Percentiles rank a stretch among this genome's conserved stretches.
Conservation (phyloP, 2,888 invertebrate species). For the Philhelius pedissequus region DNA sequence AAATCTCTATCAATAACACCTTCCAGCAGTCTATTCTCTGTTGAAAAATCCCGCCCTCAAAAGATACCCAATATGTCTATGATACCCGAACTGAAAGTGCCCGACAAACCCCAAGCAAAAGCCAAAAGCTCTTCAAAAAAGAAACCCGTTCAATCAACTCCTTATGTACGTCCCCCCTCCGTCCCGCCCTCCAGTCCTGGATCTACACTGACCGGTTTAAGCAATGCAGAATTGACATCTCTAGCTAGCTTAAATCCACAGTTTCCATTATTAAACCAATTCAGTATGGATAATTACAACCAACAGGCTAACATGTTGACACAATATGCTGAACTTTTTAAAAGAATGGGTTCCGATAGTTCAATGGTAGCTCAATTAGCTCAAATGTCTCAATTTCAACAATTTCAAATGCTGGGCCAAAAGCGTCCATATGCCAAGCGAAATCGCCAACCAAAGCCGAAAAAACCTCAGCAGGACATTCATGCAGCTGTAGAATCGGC, state of each 20-base stretch:
- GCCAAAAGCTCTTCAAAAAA: constrained; percentile 41
- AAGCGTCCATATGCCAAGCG: constrained; percentile 69
- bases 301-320: constrained; percentile 69
- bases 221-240: constrained; percentile 47
- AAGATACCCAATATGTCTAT: constrained; percentile 52
- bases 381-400: constrained; percentile 60
- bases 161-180: constrained; percentile 37
- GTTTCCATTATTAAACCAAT: constrained; percentile 55
- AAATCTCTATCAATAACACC: constrained; percentile 73
- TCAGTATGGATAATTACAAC: constrained; percentile 68
- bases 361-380: constrained; percentile 66
- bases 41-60: constrained; percentile 54
- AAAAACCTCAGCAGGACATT: constrained; percentile 40
- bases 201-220: constrained; percentile 7
- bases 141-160: constrained; percentile 26
- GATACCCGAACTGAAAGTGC: constrained; percentile 48
- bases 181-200: constrained; percentile 9
- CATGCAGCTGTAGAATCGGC: constrained; percentile 44
- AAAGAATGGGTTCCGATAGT: constrained; percentile 52
- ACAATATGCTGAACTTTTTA: constrained; percentile 70
- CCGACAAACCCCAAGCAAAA: constrained; percentile 45
- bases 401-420: constrained; percentile 66
- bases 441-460: constrained; percentile 67
- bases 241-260: constrained; percentile 51
- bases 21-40: constrained; percentile 53